Conservation (phyloP, 2,797 vertebrate species). For the Peromyscus nudipes region DNA sequence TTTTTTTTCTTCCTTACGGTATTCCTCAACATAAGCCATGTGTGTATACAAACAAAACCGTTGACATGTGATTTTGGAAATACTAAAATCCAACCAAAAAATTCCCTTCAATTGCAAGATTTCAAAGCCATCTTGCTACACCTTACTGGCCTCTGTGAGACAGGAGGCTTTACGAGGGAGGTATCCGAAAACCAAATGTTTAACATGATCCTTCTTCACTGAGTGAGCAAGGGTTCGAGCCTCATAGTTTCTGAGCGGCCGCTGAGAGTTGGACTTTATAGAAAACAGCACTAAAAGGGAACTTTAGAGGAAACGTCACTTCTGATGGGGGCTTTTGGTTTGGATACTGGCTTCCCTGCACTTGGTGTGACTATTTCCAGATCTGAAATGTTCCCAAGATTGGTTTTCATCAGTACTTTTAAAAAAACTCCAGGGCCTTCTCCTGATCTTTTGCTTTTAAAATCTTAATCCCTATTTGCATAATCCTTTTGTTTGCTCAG, state of each 20-base stretch:
- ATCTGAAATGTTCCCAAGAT: conserved; percentile 61
- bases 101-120: conserved; percentile 46
- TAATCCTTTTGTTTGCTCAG: conserved; percentile 24
- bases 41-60: background rate
- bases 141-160: conserved; percentile 34
- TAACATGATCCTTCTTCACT: background rate
- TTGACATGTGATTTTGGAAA: conserved; percentile 46
- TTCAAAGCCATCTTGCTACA: conserved; percentile 27
- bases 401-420: conserved; percentile 60
- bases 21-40: background rate
- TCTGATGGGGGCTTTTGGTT: conserved; percentile 18
- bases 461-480: conserved; percentile 75
- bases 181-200: conserved; percentile 51
- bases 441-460: conserved; percentile 49
- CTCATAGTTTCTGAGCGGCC: conserved; percentile 4
- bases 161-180: background rate
- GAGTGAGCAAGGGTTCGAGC: conserved; percentile 4
- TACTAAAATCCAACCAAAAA: conserved; percentile 61
- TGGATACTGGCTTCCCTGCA: conserved; percentile 51
- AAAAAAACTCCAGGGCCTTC: conserved; percentile 70
- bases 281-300: background rate
- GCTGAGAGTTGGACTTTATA: background rate
- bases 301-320: background rate
- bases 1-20: background rate
- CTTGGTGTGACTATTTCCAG: conserved; percentile 55